Conservation (phyloP, 2,888 invertebrate species). For the Agapetus fuscipes region DNA sequence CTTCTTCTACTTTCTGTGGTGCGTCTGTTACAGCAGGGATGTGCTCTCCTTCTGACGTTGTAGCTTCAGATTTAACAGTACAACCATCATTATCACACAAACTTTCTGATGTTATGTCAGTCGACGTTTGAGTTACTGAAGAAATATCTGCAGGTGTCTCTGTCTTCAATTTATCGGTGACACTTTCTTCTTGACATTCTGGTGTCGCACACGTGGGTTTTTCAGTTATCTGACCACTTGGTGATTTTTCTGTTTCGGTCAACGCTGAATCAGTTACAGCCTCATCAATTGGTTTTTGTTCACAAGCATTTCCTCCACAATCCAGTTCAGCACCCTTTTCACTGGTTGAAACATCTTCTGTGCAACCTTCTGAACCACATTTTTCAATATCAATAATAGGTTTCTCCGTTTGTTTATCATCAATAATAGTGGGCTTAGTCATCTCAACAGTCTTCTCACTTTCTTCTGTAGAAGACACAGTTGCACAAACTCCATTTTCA, state of each 20-base stretch:
- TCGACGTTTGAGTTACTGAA: too few species aligned
- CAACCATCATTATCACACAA: slow-evolving; percentile 14
- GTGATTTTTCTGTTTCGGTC: background rate
- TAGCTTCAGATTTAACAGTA: slow-evolving; percentile 5
- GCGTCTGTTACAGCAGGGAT: background rate
- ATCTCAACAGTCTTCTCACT: background rate
- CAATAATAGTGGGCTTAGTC: background rate
- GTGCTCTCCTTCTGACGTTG: slow-evolving; percentile 2
- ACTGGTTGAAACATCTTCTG: background rate
- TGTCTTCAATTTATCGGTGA: too few species aligned
- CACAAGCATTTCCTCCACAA: background rate
- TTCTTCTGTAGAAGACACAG: background rate
- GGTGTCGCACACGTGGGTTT: too few species aligned
- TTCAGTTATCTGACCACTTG: slow-evolving; percentile 1
- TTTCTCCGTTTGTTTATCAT: slow-evolving; percentile 1
- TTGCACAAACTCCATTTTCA: slow-evolving; percentile 3
- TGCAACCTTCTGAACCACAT: background rate
- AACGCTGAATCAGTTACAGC: background rate
- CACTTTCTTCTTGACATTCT: too few species aligned
- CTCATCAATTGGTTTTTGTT: background rate
- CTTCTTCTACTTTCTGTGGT: background rate
- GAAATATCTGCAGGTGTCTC: too few species aligned
- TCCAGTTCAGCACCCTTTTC: background rate
- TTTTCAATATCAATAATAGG: background rate
- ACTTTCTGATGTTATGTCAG: too few species aligned